These are phyloP conservation scores for Hylomyscus alleni DNA, from an alignment of 2,797 vertebrate genomes.

Conservation along the genomic window DNA sequence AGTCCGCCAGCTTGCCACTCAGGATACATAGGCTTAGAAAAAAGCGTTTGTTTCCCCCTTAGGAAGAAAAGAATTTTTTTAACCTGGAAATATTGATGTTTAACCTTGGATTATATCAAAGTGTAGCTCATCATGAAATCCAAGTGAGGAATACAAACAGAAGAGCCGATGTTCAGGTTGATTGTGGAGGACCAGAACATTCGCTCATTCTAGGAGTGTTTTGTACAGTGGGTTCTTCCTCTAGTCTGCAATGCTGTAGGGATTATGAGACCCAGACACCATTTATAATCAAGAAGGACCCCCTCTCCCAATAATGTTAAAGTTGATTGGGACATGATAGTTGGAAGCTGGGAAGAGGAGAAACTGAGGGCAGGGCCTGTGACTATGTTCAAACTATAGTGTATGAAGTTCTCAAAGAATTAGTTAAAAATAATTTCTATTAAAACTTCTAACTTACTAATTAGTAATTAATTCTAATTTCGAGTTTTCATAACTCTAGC, in stretches of 20 bases:
- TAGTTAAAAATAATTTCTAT: constrained; percentile 4
- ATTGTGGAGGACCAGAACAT: background rate
- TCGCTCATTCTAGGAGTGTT: constrained; percentile 54
- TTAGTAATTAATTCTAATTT: no score
- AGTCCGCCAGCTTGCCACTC: constrained; percentile 68
- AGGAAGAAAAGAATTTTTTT: constrained; percentile 56
- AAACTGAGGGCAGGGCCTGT: background rate
- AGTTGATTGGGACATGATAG: background rate
- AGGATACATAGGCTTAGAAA: constrained; percentile 69
- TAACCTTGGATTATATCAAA: constrained; percentile 42
- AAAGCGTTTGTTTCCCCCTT: background rate
- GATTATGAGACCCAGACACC: background rate
- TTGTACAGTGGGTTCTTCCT: background rate
- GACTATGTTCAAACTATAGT: background rate
- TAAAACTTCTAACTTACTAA: background rate
- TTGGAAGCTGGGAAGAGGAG: background rate
- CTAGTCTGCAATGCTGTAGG: constrained; percentile 4
- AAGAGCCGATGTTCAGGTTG: constrained; percentile 21
- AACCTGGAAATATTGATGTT: constrained; percentile 21
- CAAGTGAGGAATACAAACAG: background rate
- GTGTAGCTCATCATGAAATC: constrained; percentile 41
- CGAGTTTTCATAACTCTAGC: background rate
- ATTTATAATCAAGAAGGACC: background rate
- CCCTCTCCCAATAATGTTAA: background rate
- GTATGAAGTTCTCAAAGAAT: background rate